Percentiles rank a stretch among this genome's conserved stretches.
phyloP scores from a whole-genome alignment of 2,888 invertebrate genomes.

The Harpalus rubripes region DNA sequence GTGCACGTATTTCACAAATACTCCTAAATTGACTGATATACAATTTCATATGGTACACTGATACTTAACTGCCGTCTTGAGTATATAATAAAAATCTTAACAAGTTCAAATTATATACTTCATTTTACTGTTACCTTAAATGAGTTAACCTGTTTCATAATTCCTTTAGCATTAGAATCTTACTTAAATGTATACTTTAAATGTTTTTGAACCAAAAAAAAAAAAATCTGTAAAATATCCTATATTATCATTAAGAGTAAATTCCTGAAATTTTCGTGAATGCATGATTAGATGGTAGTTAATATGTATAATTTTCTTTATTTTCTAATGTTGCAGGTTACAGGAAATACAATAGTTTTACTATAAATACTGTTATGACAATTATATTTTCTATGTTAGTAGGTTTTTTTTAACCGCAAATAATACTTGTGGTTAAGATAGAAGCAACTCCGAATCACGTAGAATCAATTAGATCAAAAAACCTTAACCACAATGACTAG shows the following conservation, averaged over 20 bases:
- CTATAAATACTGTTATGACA: neutral
- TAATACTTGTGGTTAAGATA: conserved; percentile 18
- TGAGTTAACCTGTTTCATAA: conserved; percentile 14
- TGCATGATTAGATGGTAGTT: neutral
- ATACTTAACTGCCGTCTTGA: neutral
- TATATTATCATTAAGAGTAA: neutral
- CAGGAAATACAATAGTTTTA: neutral
- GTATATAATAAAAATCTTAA: conserved; percentile 43
- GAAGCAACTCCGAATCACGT: neutral
- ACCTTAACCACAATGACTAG: too few species aligned
- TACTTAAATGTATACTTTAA: too few species aligned
- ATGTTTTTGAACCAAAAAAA: conserved; percentile 4
- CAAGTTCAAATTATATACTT: conserved; percentile 42
- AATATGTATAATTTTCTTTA: conserved; percentile 15
- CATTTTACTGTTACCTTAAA: conserved; percentile 30
- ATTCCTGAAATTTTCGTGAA: neutral
- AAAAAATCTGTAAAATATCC: neutral
- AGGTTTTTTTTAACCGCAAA: conserved; percentile 15
- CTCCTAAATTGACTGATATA: neutral
- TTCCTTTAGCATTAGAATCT: conserved; percentile 14
- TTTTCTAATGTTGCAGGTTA: neutral
- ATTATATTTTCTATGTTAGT: conserved; percentile 1
- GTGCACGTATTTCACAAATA: conserved; percentile 2
- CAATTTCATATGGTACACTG: neutral
- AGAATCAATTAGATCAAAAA: conserved; percentile 2